Evolutionary conservation across 2,797 vertebrate species (phyloP).

Genomic region (Serranus cabrilla): DNA sequence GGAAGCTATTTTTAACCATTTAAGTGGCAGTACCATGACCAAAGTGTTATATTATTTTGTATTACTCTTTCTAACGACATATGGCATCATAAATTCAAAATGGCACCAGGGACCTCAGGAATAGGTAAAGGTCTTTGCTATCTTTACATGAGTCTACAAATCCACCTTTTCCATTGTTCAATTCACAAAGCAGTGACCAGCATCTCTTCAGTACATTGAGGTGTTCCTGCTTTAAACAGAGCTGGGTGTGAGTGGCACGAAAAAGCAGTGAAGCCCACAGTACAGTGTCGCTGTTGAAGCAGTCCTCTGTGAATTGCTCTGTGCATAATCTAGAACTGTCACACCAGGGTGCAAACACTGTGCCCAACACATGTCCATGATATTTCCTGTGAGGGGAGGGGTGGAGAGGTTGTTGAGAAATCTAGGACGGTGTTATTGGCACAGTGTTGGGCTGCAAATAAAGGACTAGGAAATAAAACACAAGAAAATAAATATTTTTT

Average conservation of each 20-base stretch:
- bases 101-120: too few species aligned
- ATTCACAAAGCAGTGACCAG: not conserved
- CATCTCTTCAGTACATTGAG: not conserved
- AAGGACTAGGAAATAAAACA: not conserved
- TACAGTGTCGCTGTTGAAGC: not conserved
- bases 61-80: too few species aligned
- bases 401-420: not conserved
- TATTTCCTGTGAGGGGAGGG: slow-evolving; percentile 7
- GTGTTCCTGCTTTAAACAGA: slow-evolving; percentile 11
- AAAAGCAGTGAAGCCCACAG: slow-evolving; percentile 25
- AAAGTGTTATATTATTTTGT: too few species aligned
- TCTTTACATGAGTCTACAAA: not conserved
- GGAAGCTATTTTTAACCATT: too few species aligned
- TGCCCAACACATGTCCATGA: not conserved
- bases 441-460: not conserved
- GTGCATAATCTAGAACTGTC: slow-evolving; percentile 38
- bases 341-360: slow-evolving; percentile 28
- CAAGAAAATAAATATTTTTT: not conserved
- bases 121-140: not conserved
- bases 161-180: not conserved
- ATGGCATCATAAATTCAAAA: too few species aligned
- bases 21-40: too few species aligned
- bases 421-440: not conserved
- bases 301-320: slow-evolving; percentile 34
- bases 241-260: not conserved